phyloP scores from a whole-genome alignment of 1,140 invertebrate species.

The Colletes latitarsis region DNA sequence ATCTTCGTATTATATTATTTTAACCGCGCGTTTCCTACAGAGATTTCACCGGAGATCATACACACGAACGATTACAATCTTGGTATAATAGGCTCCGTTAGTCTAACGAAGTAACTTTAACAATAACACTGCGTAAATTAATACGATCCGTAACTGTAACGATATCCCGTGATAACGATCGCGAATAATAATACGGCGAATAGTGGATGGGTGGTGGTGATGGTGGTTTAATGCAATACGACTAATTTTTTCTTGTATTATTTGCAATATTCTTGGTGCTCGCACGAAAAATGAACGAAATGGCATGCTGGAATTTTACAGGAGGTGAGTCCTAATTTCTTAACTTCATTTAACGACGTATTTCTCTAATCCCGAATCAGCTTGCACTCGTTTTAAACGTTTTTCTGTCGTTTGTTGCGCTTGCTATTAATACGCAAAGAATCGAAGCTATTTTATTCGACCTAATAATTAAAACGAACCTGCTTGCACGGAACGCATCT shows the following conservation, averaged over 20 bases:
- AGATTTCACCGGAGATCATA: conserved; percentile 25
- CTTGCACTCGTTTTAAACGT: background rate
- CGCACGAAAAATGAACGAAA: conserved; percentile 79
- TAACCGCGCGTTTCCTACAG: background rate
- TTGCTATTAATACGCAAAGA: background rate
- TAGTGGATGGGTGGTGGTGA: conserved; percentile 62
- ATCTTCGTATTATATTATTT: background rate
- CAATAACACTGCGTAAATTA: conserved; percentile 56
- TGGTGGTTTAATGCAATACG: conserved; percentile 74
- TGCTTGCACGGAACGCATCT: background rate
- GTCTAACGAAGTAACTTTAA: conserved; percentile 41
- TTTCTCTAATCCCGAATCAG: conserved; percentile 41
- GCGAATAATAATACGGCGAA: conserved; percentile 18
- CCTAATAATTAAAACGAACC: background rate
- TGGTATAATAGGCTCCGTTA: conserved; percentile 2
- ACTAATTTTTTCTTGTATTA: conserved; percentile 81
- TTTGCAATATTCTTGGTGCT: conserved; percentile 81
- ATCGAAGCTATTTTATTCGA: background rate
- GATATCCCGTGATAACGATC: conserved; percentile 42
- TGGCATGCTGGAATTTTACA: conserved; percentile 80
- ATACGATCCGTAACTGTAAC: conserved; percentile 39
- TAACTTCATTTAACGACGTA: conserved; percentile 58
- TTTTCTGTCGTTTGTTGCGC: background rate
- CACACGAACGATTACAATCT: conserved; percentile 13
- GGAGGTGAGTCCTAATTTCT: conserved; percentile 79